Conservation (phyloP, 2,888 invertebrate genomes). For the Epirrhoe tristata region DNA sequence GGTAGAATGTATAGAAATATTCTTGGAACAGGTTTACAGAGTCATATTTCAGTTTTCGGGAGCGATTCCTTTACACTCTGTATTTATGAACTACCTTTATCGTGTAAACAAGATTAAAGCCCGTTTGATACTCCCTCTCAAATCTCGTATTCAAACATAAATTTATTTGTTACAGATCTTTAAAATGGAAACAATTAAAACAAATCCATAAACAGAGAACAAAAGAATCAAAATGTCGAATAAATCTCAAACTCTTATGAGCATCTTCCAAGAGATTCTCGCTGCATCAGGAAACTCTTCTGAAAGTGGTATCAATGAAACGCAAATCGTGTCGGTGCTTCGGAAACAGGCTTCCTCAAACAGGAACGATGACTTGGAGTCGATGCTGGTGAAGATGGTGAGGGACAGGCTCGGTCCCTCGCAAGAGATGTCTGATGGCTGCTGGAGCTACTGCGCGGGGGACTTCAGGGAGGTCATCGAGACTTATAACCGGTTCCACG, state of each 20-base stretch:
- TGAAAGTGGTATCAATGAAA: conserved; percentile 67
- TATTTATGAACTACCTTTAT: no score
- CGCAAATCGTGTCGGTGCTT: conserved; percentile 69
- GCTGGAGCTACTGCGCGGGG: conserved; percentile 85
- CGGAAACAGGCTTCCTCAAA: conserved; percentile 67
- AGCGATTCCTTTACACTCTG: no score
- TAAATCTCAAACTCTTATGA: conserved; percentile 70
- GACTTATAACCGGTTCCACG: conserved; percentile 90
- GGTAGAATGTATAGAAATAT: no score
- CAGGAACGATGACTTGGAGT: conserved; percentile 64
- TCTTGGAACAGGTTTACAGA: no score
- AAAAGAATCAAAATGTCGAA: conserved; percentile 65
- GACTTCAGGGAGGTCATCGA: conserved; percentile 85
- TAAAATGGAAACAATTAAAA: conserved; percentile 6
- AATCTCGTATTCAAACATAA: background rate
- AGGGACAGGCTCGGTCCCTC: conserved; percentile 63
- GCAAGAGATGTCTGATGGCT: conserved; percentile 62
- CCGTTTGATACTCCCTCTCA: no score
- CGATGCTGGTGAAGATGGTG: conserved; percentile 70
- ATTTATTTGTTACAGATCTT: conserved; percentile 22
- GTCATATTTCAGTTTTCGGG: no score
- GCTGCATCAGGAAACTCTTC: conserved; percentile 76
- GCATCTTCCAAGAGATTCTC: conserved; percentile 78
- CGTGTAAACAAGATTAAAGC: no score
- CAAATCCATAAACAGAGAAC: conserved; percentile 11